Conservation (phyloP, 2,797 vertebrate species). For the Rhincodon typus region DNA sequence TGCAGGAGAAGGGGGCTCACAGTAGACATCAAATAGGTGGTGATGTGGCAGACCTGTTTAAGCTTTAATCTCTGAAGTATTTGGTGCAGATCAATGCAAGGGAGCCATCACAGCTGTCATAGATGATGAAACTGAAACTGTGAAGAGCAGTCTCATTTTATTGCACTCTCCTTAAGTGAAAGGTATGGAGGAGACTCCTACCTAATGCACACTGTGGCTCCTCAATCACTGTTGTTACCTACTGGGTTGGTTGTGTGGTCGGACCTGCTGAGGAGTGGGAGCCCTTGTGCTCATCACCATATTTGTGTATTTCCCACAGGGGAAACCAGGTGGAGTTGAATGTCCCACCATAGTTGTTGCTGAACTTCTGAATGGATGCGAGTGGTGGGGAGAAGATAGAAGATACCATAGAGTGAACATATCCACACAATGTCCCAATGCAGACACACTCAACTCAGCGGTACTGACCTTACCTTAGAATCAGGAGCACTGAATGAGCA, state of each 20-base stretch:
- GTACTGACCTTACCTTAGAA: not conserved
- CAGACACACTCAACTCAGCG: not conserved
- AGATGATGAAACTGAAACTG: no score
- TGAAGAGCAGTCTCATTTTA: no score
- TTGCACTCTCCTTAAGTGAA: not conserved
- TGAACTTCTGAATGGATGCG: no score
- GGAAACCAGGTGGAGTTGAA: not conserved
- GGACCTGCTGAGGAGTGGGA: not conserved
- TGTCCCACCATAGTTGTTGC: not conserved
- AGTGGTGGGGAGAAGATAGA: not conserved
- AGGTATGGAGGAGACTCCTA: not conserved
- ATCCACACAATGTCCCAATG: no score
- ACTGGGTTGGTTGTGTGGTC: not conserved
- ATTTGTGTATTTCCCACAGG: not conserved
- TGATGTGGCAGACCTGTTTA: no score
- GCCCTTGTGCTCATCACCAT: not conserved
- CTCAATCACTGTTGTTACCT: not conserved
- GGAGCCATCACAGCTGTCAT: not conserved
- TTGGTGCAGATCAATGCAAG: not conserved
- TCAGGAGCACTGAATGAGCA: not conserved
- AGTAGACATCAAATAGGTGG: no score
- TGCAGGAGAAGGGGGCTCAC: no score
- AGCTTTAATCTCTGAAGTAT: no score
- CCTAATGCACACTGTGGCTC: not conserved
- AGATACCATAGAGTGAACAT: not conserved